phyloP scores from a whole-genome alignment of 2,888 invertebrate genomes.

The Mythimna ferrago region DNA sequence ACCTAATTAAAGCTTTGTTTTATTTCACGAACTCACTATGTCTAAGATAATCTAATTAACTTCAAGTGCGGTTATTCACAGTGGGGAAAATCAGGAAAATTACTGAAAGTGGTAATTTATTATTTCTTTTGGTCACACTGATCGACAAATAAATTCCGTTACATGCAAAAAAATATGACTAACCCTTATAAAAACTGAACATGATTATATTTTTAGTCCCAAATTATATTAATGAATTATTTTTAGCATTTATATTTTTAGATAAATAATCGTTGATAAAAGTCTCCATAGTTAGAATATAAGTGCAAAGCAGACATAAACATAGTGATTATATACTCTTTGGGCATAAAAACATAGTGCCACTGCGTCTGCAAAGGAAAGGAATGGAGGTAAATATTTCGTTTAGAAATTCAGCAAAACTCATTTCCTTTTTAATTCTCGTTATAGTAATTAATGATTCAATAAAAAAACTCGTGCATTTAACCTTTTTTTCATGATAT shows the following conservation, averaged over 20 bases:
- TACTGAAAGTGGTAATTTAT: slow-evolving; percentile 20
- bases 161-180: slow-evolving; percentile 7
- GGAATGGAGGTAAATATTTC: slow-evolving; percentile 22
- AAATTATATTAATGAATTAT: fast-evolving
- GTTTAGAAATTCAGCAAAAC: slow-evolving; percentile 17
- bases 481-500: not conserved
- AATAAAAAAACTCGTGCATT: fast-evolving
- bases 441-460: not conserved
- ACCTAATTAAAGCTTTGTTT: slow-evolving; percentile 46
- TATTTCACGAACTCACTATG: slow-evolving; percentile 19
- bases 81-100: slow-evolving; percentile 31
- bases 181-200: not conserved
- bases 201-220: not conserved
- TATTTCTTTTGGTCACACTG: slow-evolving; percentile 50
- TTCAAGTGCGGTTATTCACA: slow-evolving; percentile 31
- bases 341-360: too few species aligned
- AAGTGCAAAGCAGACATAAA: not conserved
- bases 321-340: too few species aligned
- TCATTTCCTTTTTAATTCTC: not conserved
- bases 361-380: not conserved
- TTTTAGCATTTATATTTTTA: not conserved
- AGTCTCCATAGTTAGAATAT: not conserved
- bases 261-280: not conserved
- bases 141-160: slow-evolving; percentile 30
- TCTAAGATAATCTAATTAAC: slow-evolving; percentile 47